phyloP scores from a whole-genome alignment of 2,113 vertebrate species.

The Phycodurus eques region DNA sequence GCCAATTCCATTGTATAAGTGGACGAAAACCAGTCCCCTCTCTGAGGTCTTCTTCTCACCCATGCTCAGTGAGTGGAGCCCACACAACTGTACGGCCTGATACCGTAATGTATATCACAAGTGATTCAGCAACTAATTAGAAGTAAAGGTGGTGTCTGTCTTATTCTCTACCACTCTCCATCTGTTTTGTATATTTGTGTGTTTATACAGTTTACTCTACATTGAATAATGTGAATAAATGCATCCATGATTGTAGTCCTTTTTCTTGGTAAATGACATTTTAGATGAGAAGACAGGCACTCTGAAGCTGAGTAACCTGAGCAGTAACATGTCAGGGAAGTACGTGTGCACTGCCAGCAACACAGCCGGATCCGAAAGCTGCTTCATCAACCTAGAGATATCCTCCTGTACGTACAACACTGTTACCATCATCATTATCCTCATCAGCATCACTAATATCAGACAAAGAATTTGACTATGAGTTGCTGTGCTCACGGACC shows the following conservation, averaged over 20 bases:
- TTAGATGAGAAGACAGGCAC: conserved; percentile 74
- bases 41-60: conserved; percentile 79
- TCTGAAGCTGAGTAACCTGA: conserved; percentile 81
- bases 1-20: conserved; percentile 78
- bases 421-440: neutral
- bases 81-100: neutral
- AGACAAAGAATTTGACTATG: neutral
- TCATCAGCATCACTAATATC: neutral
- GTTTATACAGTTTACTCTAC: neutral
- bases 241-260: neutral
- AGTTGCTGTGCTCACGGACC: neutral
- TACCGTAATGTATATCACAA: neutral
- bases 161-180: neutral
- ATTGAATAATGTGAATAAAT: neutral
- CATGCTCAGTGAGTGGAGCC: conserved; percentile 68
- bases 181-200: neutral
- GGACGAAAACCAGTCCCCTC: conserved; percentile 74
- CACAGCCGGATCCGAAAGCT: conserved; percentile 69
- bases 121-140: neutral
- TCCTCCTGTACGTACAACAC: conserved; percentile 71
- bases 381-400: conserved; percentile 80
- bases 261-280: neutral
- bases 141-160: neutral
- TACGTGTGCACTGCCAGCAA: conserved; percentile 82
- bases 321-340: conserved; percentile 79